Base-by-base conservation (phyloP, 1,140 invertebrate species). In the Zaprionus lachaisei region DNA sequence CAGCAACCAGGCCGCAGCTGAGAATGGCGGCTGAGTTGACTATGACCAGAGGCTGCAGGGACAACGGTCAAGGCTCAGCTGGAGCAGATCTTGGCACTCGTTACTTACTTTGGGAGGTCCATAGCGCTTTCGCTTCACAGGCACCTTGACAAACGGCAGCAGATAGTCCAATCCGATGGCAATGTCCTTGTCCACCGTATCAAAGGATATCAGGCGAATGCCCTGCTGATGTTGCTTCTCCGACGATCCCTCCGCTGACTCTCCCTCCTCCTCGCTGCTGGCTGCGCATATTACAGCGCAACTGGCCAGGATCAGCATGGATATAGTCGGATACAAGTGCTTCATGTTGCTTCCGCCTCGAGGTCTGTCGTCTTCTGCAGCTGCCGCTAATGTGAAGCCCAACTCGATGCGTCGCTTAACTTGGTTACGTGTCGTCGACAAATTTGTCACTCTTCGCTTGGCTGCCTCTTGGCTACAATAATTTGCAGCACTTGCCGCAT, bases 131-230 rank as follows among this genome's bases (percentile, higher is more conserved):
- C 82, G 77, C 14, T 84, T 86, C 17, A 91, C 55, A 11, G 91
- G 91, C 65, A 92, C 80, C 56, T 89, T 79, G 2, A 92, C n/a
- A 15, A 92, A 92, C 2, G 91, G 91, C 68, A 92, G 17, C 26
- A 91, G 38, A 44, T 86, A 89, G 62, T 92, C 83, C 51, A 92
- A 38, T 4, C 91, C 91, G 34, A 92, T 9, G 1, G 78, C 77
- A 17, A 92, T 75, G 20, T 86, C 15, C n/a, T 82, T 81, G 15
- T 79, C 87, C 22, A 91, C 68, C 0, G 84, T 41, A 26, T 91
- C 83, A 37, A 92, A 91, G 56, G 87, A 80, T 57, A 92, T 58
- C 9, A 92, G 49, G 4, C 72, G 79, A 1, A 79, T 56, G 34
- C 85, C 81, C 4, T 26, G 49, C 2, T 75, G 67, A 31, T 58